A percentile compares a stretch with the other conserved stretches of the same genome.
Conservation (phyloP, 2,113 vertebrate genomes). For the Triplophysa tibetana region DNA sequence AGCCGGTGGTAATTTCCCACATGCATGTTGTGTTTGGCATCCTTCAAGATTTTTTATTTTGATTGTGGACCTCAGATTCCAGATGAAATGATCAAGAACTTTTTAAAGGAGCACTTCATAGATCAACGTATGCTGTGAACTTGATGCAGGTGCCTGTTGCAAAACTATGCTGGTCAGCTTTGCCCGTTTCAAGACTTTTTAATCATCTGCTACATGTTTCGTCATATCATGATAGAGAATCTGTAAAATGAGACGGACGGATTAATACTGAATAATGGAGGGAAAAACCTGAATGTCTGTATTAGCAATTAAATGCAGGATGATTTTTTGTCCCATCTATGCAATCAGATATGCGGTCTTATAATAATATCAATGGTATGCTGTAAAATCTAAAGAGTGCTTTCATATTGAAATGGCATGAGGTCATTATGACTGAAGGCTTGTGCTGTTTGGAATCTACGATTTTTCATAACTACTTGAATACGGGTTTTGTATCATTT, state of each 20-base stretch:
- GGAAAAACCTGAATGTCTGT: neutral
- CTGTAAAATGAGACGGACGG: neutral
- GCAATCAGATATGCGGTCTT: neutral
- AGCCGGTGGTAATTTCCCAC: neutral
- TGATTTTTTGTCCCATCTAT: neutral
- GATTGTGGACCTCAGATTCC: neutral
- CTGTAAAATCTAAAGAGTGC: neutral
- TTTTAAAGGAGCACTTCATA: neutral
- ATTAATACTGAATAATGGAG: neutral
- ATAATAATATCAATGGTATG: neutral
- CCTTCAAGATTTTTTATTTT: neutral
- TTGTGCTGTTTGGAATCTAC: neutral
- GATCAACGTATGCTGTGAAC: slow-evolving; percentile 4
- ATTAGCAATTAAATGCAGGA: neutral
- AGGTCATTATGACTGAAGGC: neutral
- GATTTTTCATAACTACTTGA: slow-evolving; percentile 1
- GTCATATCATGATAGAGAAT: neutral
- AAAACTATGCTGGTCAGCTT: no score
- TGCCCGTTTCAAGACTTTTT: neutral
- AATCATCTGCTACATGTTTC: neutral
- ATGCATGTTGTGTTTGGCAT: neutral
- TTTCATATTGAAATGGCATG: neutral
- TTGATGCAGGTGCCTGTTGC: neutral
- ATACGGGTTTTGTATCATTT: slow-evolving; percentile 36
- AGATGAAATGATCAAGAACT: neutral